Evolutionary conservation across 2,113 vertebrate species (phyloP).

Genomic region (Rhinolophus sinicus): DNA sequence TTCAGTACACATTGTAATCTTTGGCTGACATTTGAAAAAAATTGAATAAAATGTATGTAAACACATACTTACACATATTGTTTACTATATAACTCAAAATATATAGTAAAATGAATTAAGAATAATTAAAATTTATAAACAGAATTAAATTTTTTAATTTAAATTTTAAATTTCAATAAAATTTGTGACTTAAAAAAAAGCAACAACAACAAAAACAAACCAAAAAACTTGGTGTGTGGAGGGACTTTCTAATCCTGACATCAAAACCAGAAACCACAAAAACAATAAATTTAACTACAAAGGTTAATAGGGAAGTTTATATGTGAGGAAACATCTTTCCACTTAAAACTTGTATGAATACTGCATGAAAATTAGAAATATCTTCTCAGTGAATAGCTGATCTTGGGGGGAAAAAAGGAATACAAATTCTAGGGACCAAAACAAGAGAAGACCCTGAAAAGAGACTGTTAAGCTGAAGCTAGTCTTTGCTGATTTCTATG

Average conservation of each 20-base stretch:
- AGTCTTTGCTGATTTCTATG: background rate
- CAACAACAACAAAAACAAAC: background rate
- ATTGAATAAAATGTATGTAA: background rate
- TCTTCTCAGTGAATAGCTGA: background rate
- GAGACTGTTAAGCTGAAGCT: background rate
- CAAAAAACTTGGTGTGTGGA: background rate
- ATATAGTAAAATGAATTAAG: background rate
- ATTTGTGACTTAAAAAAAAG: background rate
- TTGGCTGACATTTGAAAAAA: background rate
- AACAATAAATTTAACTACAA: background rate
- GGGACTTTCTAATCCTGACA: background rate
- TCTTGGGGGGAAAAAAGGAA: background rate
- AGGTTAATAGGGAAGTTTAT: background rate
- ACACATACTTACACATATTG: background rate
- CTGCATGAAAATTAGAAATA: background rate
- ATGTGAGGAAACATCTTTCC: background rate
- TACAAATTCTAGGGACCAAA: background rate
- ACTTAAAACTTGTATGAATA: background rate
- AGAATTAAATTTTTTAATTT: background rate
- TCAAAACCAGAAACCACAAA: background rate
- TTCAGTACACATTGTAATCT: background rate
- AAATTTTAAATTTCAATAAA: background rate
- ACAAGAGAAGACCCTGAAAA: background rate
- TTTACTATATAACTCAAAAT: background rate
- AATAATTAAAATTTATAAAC: background rate